These are phyloP conservation scores for Bergia puertoricense DNA, from an alignment of 92 coral and sea anemone genomes.

Conservation along the genomic window DNA sequence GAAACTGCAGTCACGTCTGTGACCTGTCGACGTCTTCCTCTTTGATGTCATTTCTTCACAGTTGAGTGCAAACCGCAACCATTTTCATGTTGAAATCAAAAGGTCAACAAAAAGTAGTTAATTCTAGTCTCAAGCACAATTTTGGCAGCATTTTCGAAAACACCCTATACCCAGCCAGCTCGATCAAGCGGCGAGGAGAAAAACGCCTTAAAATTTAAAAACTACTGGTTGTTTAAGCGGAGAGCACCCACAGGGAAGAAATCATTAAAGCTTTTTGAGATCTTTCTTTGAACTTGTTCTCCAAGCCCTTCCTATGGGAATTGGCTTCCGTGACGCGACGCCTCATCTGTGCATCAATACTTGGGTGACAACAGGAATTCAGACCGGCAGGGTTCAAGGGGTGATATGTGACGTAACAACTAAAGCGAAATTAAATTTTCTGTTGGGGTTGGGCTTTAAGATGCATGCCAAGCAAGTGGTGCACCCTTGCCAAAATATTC, in stretches of 20 bases:
- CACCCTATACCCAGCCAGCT: not conserved
- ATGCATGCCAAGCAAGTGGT: conserved; percentile 27
- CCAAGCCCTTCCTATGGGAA: not conserved
- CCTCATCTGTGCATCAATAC: conserved; percentile 9
- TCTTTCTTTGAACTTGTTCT: not conserved
- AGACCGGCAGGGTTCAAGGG: conserved; percentile 27
- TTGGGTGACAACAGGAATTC: conserved; percentile 24
- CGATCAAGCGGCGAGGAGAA: not conserved
- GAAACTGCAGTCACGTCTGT: conserved; percentile 10
- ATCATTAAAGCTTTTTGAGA: not conserved
- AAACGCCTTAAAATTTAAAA: not conserved
- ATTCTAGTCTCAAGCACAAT: not conserved
- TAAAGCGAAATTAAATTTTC: conserved; percentile 32
- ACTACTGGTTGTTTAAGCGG: not conserved
- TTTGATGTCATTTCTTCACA: not conserved
- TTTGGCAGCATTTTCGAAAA: not conserved
- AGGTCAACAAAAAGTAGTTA: not conserved
- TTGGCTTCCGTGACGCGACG: conserved; percentile 35
- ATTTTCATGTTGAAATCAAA: not conserved
- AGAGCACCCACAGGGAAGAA: not conserved
- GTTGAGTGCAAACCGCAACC: not conserved
- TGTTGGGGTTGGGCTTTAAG: conserved; percentile 20
- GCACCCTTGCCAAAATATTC: not conserved
- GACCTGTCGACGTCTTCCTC: not conserved
- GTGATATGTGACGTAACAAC: conserved; percentile 44